Conservation (phyloP, 2,888 invertebrate genomes). For the Idaea straminata region DNA sequence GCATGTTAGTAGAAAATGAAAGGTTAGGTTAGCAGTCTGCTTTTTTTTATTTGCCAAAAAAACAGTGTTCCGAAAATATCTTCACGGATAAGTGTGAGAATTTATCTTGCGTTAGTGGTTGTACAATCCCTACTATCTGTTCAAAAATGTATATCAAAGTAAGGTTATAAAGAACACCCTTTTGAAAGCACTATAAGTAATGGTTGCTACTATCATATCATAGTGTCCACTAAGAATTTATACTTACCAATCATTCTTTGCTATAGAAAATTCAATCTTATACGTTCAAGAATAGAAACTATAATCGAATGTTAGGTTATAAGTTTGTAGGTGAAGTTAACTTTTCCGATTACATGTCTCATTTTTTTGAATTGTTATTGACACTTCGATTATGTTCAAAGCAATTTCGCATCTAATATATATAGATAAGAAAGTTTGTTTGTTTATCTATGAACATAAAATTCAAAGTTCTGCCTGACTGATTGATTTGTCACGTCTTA, state of each 20-base stretch:
- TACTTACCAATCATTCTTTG: conserved; percentile 9
- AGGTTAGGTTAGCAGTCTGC: too few species aligned
- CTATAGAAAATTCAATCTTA: not conserved
- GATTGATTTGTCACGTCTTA: too few species aligned
- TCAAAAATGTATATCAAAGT: conserved; percentile 27
- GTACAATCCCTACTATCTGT: conserved; percentile 18
- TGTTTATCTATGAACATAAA: too few species aligned
- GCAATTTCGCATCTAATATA: not conserved
- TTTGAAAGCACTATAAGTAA: conserved; percentile 32
- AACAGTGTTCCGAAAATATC: conserved; percentile 12
- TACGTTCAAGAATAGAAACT: not conserved
- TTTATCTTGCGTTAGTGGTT: conserved; percentile 12
- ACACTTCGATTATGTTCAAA: conserved; percentile 1
- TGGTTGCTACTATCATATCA: conserved; percentile 30
- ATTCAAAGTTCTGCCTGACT: too few species aligned
- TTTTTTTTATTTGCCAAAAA: not conserved
- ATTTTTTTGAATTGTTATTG: conserved; percentile 10
- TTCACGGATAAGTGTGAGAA: conserved; percentile 2
- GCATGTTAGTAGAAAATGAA: too few species aligned
- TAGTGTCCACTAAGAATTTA: conserved; percentile 23
- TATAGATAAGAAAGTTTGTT: too few species aligned
- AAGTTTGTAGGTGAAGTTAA: not conserved
- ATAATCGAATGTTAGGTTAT: not conserved
- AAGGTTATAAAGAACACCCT: conserved; percentile 28
- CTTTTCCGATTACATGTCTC: conserved; percentile 11